Evolutionary conservation across 2,797 vertebrate genomes (phyloP), one percentile per base, ranked within the genome.

Genomic region (Poeciliopsis infans): DNA sequence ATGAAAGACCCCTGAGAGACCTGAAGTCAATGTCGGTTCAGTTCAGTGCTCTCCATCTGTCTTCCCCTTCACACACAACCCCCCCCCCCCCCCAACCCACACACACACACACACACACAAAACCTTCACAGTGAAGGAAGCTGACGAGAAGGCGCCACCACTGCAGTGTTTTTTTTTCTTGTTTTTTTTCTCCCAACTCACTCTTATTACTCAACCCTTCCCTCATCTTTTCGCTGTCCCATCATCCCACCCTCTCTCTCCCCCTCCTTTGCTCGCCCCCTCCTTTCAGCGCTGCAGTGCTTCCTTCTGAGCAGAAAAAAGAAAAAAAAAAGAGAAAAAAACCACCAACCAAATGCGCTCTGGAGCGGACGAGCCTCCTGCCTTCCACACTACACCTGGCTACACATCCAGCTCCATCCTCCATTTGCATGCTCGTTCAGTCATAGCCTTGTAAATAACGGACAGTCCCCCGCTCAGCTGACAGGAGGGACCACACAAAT

Each of bases 101-200:
- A 39, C 43, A 45, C 43, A 13, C 43, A 45, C 43, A 13, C 43
- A 45, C 45, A 15, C 49, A n/a, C 49, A 66, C 66, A 79, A 28
- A 61, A 15, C 28, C 57, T 31, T 61, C 57, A 61, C 28, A 31
- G n/a, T 61, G 28, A 61, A 61, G 57, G 12, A 28, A 61, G 4
- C 72, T 11, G 51, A 31, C 7, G 5, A 51, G 72, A 16, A 25
- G 16, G 6, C 84, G 71, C 85, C 79, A 86, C 83, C 83, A 92
- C 93, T 92, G 93, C 93, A 93, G 91, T 85, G 89, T 85, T 78
- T 86, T 92, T 89, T 89, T 85, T 89, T 85, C 86, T 93, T 82
- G 90, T 88, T 85, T 90, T 86, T 78, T 85, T 88, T 85, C 83
- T 88, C 81, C 87, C 77, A 78, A 47, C 85, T 82, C 76, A 83